Base-by-base conservation (phyloP, 2,888 invertebrate genomes). In the Troglohyphantes excavatus region DNA sequence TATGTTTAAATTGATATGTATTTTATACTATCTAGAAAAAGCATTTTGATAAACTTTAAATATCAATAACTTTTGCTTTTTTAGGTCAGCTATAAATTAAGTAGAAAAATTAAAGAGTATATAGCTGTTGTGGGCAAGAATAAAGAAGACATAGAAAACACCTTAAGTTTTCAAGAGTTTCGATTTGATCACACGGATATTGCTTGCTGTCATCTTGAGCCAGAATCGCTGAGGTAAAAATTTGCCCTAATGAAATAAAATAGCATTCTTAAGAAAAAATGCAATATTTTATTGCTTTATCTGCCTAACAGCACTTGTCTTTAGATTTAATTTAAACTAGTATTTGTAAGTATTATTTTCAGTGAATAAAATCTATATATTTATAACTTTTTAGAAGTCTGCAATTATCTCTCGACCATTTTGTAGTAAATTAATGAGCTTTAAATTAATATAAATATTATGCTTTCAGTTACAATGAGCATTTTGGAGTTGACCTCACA, bases 41-140 rank as follows among this genome's bases (percentile, higher is more conserved):
- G n/a, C n/a, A n/a, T n/a, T n/a, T n/a, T n/a, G n/a, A n/a, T n/a
- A n/a, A n/a, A n/a, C n/a, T n/a, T n/a, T n/a, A n/a, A n/a, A n/a
- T n/a, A n/a, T n/a, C n/a, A n/a, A 39, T 39, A 39, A 6, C 39
- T 11, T 39, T 39, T 39, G 1, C 3, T n/a, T 5, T 59, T 65
- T 26, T 67, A 88, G 88, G 68, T 88, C 75, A 46, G 27, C n/a
- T 33, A 63, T 27, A 90, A 78, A 27, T 39, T 84, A 46, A 72
- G 70, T 19, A 63, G 72, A 70, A 90, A 90, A 84, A 21, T 90
- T n/a, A 78, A 70, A 43, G 83, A 84, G 63, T 90, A 90, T 84
- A n/a, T 72, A 27, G 70, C 78, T 39, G 78, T 84, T 21, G 43
- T 90, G 29, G 72, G 63, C 9, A 76, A 83, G 61, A 90, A 90